These are phyloP conservation scores for Pseudomyrmex flavicornis DNA, from an alignment of 1,140 invertebrate species.

Conservation along the genomic window DNA sequence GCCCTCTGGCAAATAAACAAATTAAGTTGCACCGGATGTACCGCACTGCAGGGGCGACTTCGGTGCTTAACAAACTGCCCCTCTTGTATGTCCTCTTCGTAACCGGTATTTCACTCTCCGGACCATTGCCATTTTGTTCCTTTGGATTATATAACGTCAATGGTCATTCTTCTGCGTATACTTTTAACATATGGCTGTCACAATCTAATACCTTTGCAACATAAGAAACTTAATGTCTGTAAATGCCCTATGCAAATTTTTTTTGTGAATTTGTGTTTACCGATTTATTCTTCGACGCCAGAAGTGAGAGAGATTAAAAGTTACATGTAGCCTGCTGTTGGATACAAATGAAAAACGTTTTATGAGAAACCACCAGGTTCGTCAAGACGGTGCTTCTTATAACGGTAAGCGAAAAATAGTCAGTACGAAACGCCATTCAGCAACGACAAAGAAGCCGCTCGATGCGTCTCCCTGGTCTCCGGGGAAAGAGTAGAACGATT, in stretches of 20 bases:
- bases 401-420: slow-evolving; percentile 79
- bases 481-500: slow-evolving; percentile 83
- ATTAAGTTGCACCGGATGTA: slow-evolving; percentile 76
- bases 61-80: slow-evolving; percentile 69
- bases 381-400: slow-evolving; percentile 61
- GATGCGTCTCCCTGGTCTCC: slow-evolving; percentile 80
- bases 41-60: slow-evolving; percentile 70
- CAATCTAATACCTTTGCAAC: background rate
- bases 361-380: slow-evolving; percentile 48
- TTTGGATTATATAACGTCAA: background rate
- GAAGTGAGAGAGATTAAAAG: background rate
- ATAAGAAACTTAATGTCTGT: background rate
- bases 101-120: slow-evolving; percentile 59
- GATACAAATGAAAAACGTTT: slow-evolving; percentile 21
- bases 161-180: background rate
- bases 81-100: slow-evolving; percentile 64
- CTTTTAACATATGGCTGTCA: background rate
- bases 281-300: background rate
- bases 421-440: slow-evolving; percentile 77
- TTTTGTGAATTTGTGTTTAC: background rate
- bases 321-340: background rate
- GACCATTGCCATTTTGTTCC: background rate
- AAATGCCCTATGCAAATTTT: background rate
- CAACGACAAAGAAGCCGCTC: slow-evolving; percentile 83
- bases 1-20: slow-evolving; percentile 76